Base-by-base conservation (phyloP, 92 coral and sea anemone species). In the Bergia puertoricense region DNA sequence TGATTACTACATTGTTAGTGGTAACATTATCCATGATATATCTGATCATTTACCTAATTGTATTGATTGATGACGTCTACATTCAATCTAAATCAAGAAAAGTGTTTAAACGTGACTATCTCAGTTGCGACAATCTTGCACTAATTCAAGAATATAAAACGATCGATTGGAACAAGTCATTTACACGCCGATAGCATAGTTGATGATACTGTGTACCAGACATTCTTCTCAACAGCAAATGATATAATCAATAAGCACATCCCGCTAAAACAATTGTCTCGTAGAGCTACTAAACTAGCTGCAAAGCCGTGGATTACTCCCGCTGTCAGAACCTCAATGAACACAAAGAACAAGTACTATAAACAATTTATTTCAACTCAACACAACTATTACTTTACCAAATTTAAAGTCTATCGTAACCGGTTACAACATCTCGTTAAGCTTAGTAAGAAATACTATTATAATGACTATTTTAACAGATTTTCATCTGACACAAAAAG, bases 261-360 rank as follows among this genome's bases (percentile, higher is more conserved):
- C 30, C 30, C 30, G 30, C 30, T 30, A 30, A 30, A 30, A 30
- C 30, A 30, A 30, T 30, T 30, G 30, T 30, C 30, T 30, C 30
- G 30, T 30, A 30, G 30, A 30, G 30, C 30, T 30, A 30, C 30
- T 30, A 30, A 30, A 30, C 30, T 30, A 30, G 30, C 30, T 30
- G 30, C 30, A 30, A 30, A 30, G 30, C 30, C 30, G 30, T 30
- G 30, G 30, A 30, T 30, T 30, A 30, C 30, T 30, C 30, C 30
- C 30, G 91, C 66, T 14, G 74, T 91, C 5, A 85, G 74, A 85
- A 74, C 65, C 5, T 91, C 93, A 15, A 77, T 85, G 2, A 68
- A 79, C 8, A 45, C 76, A n/a, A 89, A 91, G 50, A 85, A 89
- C 85, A 91, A 56, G 20, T 44, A 77, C 16, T 91, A 84, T 44